Evolutionary conservation across 2,113 vertebrate genomes (phyloP).

Genomic region (Gasterosteus aculeatus): DNA sequence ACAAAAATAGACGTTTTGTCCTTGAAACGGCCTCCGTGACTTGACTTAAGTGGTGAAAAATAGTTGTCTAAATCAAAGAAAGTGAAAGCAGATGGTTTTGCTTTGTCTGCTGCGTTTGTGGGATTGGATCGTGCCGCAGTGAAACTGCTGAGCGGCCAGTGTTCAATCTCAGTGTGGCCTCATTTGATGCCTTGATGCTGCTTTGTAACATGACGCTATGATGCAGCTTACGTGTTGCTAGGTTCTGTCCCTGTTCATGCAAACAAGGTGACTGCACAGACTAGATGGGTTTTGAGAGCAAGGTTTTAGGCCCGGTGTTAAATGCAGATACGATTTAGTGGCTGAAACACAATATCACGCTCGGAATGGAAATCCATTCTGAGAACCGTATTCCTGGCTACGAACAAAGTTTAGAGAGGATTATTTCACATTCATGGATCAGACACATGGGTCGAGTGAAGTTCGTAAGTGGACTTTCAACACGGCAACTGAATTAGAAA

Average conservation of each 20-base stretch:
- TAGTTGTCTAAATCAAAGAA: background rate
- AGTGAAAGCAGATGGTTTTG: background rate
- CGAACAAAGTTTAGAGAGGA: slow-evolving; percentile 27
- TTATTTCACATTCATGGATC: slow-evolving; percentile 17
- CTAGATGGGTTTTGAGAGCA: slow-evolving; percentile 55
- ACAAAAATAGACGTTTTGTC: slow-evolving; percentile 11
- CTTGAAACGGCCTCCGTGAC: slow-evolving; percentile 8
- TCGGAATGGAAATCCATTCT: slow-evolving; percentile 50
- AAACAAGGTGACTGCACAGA: slow-evolving; percentile 66
- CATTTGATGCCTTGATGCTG: slow-evolving; percentile 62
- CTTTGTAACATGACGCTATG: slow-evolving; percentile 72
- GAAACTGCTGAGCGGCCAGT: slow-evolving; percentile 46
- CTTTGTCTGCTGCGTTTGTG: background rate
- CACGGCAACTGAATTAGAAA: background rate
- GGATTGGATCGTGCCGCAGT: slow-evolving; percentile 12
- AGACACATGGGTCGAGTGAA: slow-evolving; percentile 11
- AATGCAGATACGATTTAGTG: slow-evolving; percentile 61
- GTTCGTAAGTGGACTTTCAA: background rate
- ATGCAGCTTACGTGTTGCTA: slow-evolving; percentile 71
- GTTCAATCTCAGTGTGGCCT: slow-evolving; percentile 67
- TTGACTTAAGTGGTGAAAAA: slow-evolving; percentile 22
- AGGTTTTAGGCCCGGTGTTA: slow-evolving; percentile 61
- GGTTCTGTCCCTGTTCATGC: slow-evolving; percentile 57
- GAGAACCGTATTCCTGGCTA: slow-evolving; percentile 57
- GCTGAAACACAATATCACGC: slow-evolving; percentile 59